These are phyloP conservation scores for Drosophila nasuta DNA, from an alignment of 1,140 invertebrate species.

Conservation along the genomic window DNA sequence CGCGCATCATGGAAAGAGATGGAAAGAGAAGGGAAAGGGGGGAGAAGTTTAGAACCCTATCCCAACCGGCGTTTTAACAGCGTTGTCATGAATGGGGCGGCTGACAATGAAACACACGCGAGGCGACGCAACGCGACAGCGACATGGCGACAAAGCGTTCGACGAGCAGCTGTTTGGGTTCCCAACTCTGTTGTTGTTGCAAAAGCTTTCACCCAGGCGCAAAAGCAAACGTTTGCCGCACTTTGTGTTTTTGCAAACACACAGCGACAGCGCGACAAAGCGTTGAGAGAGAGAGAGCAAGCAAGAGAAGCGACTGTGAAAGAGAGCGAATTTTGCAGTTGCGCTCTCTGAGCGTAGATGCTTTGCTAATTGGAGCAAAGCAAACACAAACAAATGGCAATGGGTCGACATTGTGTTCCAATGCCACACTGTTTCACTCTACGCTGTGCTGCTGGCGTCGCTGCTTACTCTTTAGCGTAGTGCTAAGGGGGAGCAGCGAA, in stretches of 20 bases:
- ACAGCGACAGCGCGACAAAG: conserved; percentile 64
- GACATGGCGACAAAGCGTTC: conserved; percentile 55
- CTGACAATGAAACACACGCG: conserved; percentile 75
- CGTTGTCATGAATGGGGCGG: conserved; percentile 73
- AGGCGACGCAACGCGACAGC: conserved; percentile 18
- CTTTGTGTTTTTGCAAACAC: conserved; percentile 61
- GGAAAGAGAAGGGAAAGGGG: background rate
- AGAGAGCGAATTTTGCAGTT: conserved; percentile 27
- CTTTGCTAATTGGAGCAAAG: conserved; percentile 79
- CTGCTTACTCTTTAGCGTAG: conserved; percentile 26
- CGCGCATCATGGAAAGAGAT: no score
- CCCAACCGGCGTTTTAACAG: conserved; percentile 77
- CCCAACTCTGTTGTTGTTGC: conserved; percentile 41
- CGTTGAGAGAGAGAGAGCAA: conserved; percentile 25
- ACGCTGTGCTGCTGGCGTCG: background rate
- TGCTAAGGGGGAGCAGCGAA: background rate
- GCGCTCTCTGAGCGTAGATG: conserved; percentile 23
- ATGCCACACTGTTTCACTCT: conserved; percentile 56
- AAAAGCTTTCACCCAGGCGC: conserved; percentile 69
- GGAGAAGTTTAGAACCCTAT: conserved; percentile 64
- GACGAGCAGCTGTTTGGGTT: conserved; percentile 77
- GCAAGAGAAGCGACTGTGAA: conserved; percentile 18
- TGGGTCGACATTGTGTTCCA: conserved; percentile 62
- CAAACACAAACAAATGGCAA: conserved; percentile 83
- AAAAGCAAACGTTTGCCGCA: conserved; percentile 42